These are phyloP conservation scores for Bombus pyrosoma DNA, from an alignment of 1,140 invertebrate species.

Conservation along the genomic window DNA sequence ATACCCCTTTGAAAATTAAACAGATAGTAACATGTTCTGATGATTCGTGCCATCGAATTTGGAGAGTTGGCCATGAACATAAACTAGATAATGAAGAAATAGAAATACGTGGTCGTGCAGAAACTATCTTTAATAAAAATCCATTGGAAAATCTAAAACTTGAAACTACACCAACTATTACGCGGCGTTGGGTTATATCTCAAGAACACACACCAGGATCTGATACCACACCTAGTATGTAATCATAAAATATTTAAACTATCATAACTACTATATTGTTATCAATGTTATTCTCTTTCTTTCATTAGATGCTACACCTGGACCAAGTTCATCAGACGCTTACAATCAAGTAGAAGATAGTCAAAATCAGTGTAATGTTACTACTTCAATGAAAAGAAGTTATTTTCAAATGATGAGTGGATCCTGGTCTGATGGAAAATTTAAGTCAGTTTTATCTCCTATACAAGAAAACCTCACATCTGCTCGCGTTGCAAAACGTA, in stretches of 20 bases:
- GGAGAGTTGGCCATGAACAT: slow-evolving; percentile 86
- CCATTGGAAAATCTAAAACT: slow-evolving; percentile 53
- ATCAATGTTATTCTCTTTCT: background rate
- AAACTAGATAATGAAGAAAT: slow-evolving; percentile 80
- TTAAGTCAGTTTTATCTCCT: slow-evolving; percentile 76
- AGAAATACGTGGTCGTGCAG: slow-evolving; percentile 83
- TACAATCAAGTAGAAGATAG: slow-evolving; percentile 8
- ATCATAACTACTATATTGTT: background rate
- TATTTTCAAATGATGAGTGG: slow-evolving; percentile 71
- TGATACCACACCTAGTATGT: slow-evolving; percentile 64
- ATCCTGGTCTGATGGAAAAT: slow-evolving; percentile 66
- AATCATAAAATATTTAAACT: slow-evolving; percentile 5
- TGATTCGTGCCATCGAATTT: slow-evolving; percentile 89
- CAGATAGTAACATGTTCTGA: slow-evolving; percentile 91
- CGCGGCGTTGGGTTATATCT: slow-evolving; percentile 37
- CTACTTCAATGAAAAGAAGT: slow-evolving; percentile 70
- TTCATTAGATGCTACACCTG: slow-evolving; percentile 47
- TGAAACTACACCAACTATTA: slow-evolving; percentile 74
- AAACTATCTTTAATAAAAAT: slow-evolving; percentile 74
- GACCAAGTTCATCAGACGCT: slow-evolving; percentile 29
- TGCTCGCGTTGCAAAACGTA: slow-evolving; percentile 70
- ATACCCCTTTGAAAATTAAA: slow-evolving; percentile 50
- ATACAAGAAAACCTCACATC: slow-evolving; percentile 76
- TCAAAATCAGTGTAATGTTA: background rate
- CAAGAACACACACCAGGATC: slow-evolving; percentile 68